Percentiles rank a stretch among this genome's conserved stretches.
phyloP scores from a whole-genome alignment of 1,140 invertebrate genomes.

The Drosophila punjabiensis region DNA sequence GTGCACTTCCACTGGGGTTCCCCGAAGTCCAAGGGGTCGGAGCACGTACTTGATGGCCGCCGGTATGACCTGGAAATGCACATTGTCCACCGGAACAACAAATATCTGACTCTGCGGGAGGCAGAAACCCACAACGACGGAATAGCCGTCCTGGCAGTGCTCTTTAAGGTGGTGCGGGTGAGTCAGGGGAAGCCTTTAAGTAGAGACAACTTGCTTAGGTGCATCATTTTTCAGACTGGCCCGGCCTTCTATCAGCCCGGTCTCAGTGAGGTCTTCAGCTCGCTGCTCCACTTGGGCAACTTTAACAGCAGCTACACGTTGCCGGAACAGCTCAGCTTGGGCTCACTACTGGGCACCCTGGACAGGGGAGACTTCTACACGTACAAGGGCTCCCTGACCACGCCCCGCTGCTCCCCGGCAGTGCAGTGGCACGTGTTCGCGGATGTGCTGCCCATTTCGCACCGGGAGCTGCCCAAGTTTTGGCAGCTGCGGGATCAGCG shows the following conservation, averaged over 20 bases:
- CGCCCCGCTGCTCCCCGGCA: constrained; percentile 94
- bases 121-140: constrained; percentile 90
- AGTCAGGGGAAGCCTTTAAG: constrained; percentile 1
- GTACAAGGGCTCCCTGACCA: constrained; percentile 96
- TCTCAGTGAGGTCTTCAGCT: constrained; percentile 59
- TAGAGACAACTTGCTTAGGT: neutral
- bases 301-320: constrained; percentile 75
- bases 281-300: constrained; percentile 51
- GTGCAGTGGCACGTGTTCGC: constrained; percentile 96
- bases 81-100: constrained; percentile 93
- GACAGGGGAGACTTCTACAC: constrained; percentile 90
- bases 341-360: constrained; percentile 69
- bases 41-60: constrained; percentile 86
- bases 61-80: constrained; percentile 93
- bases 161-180: constrained; percentile 90
- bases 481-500: constrained; percentile 87
- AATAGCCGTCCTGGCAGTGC: constrained; percentile 92
- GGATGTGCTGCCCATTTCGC: constrained; percentile 87
- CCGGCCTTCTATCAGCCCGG: constrained; percentile 52
- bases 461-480: constrained; percentile 87
- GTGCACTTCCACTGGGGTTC: constrained; percentile 87
- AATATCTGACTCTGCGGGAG: constrained; percentile 88
- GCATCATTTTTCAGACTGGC: constrained; percentile 9
- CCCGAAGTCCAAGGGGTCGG: constrained; percentile 85
- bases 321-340: constrained; percentile 53